Percentiles rank a stretch among this genome's conserved stretches.
Evolutionary conservation across 2,113 vertebrate species (phyloP).

Genomic region (Echinops telfairi): DNA sequence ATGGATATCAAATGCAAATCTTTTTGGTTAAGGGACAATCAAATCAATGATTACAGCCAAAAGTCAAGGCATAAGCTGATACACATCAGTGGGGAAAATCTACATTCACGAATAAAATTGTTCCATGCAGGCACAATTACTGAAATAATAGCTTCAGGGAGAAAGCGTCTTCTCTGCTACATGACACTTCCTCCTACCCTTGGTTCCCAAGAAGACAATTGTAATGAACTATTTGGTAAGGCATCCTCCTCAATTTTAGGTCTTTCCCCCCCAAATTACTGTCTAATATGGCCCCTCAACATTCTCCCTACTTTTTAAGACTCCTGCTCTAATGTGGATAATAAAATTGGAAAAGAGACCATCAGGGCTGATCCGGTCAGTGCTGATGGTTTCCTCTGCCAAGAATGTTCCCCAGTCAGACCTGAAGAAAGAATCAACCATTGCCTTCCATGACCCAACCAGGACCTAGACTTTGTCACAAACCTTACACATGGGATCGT

Average conservation of each 20-base stretch:
- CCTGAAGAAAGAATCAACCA: background rate
- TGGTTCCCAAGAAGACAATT: background rate
- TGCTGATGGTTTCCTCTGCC: background rate
- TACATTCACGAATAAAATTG: background rate
- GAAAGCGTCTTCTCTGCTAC: background rate
- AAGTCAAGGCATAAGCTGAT: slow-evolving; percentile 25
- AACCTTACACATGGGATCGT: background rate
- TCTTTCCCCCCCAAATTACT: background rate
- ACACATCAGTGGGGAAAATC: background rate
- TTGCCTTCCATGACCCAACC: background rate
- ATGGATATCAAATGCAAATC: slow-evolving; percentile 29
- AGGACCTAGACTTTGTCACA: background rate
- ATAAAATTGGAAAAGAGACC: background rate
- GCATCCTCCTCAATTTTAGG: slow-evolving; percentile 30
- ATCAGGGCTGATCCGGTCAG: background rate
- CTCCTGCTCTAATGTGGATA: background rate
- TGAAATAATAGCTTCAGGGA: slow-evolving; percentile 18
- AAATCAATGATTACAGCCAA: slow-evolving; percentile 51
- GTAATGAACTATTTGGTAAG: background rate
- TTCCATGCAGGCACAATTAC: slow-evolving; percentile 27
- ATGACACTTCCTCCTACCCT: background rate
- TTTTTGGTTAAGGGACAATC: slow-evolving; percentile 59
- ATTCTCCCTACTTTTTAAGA: slow-evolving; percentile 8
- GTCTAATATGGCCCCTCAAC: background rate
- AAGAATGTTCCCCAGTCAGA: background rate